A percentile compares a stretch with the other conserved stretches of the same genome.
Evolutionary conservation across 2,113 vertebrate genomes (phyloP).

Genomic region (Malaclemys terrapin): DNA sequence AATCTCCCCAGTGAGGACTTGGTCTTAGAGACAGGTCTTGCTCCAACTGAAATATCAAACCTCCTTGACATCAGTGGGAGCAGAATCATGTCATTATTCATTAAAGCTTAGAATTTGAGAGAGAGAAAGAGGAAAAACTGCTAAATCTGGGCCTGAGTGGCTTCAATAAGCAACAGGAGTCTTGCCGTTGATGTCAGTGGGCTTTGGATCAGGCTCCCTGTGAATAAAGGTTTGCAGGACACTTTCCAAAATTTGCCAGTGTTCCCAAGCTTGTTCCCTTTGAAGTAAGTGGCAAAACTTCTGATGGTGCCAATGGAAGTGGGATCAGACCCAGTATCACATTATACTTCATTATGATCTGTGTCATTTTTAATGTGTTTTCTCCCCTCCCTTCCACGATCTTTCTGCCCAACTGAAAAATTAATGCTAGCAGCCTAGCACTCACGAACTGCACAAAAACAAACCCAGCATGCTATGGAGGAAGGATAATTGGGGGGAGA

Average conservation of each 20-base stretch:
- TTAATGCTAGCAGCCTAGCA: conserved; percentile 66
- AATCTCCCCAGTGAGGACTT: not conserved
- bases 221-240: not conserved
- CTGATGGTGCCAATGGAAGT: conserved; percentile 25
- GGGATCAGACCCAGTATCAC: not conserved
- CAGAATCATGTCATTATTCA: not conserved
- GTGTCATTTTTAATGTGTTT: conserved; percentile 12
- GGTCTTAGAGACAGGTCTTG: not conserved
- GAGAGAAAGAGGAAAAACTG: not conserved
- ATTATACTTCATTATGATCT: conserved; percentile 37
- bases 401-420: conserved; percentile 66
- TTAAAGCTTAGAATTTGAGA: not conserved
- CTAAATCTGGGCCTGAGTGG: not conserved
- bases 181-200: too few relatives aligned
- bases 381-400: conserved; percentile 57
- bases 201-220: not conserved
- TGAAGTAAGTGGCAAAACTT: conserved; percentile 52
- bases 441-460: conserved; percentile 56
- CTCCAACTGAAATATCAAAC: not conserved
- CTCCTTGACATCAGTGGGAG: not conserved
- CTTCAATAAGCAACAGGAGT: not conserved
- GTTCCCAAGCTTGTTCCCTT: not conserved
- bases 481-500: not conserved
- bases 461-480: not conserved
- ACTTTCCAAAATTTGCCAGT: not conserved